Base-by-base conservation (phyloP, 2,888 invertebrate species). In the Hirtodrosophila duncani region DNA sequence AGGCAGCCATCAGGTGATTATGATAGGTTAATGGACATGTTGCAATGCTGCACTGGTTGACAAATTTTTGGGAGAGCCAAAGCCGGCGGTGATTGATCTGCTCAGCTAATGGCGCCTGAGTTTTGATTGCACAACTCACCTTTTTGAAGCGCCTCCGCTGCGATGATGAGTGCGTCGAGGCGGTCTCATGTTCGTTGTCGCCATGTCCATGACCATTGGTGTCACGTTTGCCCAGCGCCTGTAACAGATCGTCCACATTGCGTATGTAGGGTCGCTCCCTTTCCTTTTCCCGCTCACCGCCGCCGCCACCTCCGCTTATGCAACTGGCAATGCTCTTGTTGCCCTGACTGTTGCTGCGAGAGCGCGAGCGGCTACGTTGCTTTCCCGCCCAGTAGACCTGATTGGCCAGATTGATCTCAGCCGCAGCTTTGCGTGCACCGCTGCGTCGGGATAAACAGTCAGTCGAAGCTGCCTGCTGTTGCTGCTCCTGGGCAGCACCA, bases 321-420 rank as follows among this genome's bases (percentile, higher is more conserved):
- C 77, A 80, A 34, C 80, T 67, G 51, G 58, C 52, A 3, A 68
- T 50, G 45, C 81, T 74, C 18, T 66, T 65, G 34, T 74, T 82
- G 38, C 82, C 83, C 55, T 83, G 42, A 66, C 85, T 85, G 51
- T 83, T 85, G 78, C 83, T 85, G 21, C 85, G 84, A 8, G 84
- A 79, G 18, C 85, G 83, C n/a, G 83, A 79, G 10, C 75, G 75
- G 3, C 72, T 52, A 9, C 77, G 72, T 27, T 81, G 81, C 59
- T 84, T 82, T 56, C 82, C 85, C 63, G 86, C 62, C 81, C 84
- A 83, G 49, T 83, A 86, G 43, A 85, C 75, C 48, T 85, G 84
- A 77, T 85, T 85, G 41, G 83, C 84, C 56, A 82, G 65, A 77
- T 71, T 83, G 21, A 83, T 84, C 56, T 84, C 83, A 2, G 77